Base-by-base conservation (phyloP, 2,888 invertebrate genomes). In the Polietes domitor region DNA sequence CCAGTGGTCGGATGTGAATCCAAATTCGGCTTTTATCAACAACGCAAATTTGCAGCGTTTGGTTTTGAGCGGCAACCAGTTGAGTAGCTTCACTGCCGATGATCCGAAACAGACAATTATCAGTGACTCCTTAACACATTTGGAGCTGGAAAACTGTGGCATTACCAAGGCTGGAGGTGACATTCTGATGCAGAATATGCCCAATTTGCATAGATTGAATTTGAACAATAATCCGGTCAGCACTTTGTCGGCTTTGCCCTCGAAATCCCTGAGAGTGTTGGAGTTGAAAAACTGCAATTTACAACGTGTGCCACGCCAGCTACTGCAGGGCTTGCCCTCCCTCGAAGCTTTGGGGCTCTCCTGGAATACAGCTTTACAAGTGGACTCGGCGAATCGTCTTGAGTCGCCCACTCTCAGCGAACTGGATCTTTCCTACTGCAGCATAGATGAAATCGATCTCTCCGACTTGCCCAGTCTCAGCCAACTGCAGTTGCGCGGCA, bases 61-160 rank as follows among this genome's bases (percentile, higher is more conserved):
- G n/a, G 94, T 94, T 85, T 91, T 96, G n/a, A 94, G 95, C 0
- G 91, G 93, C 68, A 96, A 96, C 90, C 93, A 93, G 43, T 91
- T 96, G 53, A 90, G 88, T 50, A 93, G 92, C 47, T 93, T 95
- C 88, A 93, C 92, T 0, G 93, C 92, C 86, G 92, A 93, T 61
- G 93, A 93, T 19, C 92, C 92, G 68, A 90, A 91, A 47, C 93
- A 94, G 80, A 92, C 94, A n/a, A 90, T 96, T 2, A 92, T 93
- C 55, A 95, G 94, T 86, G 88, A 92, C 15, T 93, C 94, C 0
- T 89, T 96, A 24, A 93, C 93, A 87, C 93, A 93, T 17, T 90
- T 96, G 80, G 94, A 94, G 84, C 91, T 95, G 77, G 94, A 94
- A 79, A 92, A 94, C 85, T 96, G 96, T 89, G 94, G 94, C 88